These are phyloP conservation scores for Delphinapterus leucas DNA, from an alignment of 2,113 vertebrate species.

Conservation along the genomic window DNA sequence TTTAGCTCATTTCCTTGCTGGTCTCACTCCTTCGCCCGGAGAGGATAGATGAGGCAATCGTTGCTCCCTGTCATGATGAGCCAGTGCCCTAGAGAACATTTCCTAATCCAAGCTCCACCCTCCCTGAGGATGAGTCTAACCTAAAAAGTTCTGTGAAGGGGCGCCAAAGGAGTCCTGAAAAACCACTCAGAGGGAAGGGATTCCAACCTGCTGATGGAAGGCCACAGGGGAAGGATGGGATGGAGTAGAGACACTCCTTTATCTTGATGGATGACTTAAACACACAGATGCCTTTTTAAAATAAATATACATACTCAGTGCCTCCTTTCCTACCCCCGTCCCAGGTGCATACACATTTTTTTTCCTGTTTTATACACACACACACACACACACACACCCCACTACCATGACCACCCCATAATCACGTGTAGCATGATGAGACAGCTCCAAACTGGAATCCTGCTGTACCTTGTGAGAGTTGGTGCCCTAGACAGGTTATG, in stretches of 20 bases:
- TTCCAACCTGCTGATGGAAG: background rate
- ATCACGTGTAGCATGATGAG: background rate
- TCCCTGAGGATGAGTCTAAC: conserved; percentile 43
- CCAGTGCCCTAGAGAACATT: conserved; percentile 57
- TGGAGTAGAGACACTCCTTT: background rate
- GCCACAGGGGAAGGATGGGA: background rate
- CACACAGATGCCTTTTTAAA: background rate
- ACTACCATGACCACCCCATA: background rate
- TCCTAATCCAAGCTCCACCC: conserved; percentile 67
- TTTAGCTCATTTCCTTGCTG: conserved; percentile 65
- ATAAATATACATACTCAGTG: background rate
- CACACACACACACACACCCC: background rate
- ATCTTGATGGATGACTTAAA: background rate
- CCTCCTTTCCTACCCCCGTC: background rate
- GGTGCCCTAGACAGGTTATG: background rate
- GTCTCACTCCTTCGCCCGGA: conserved; percentile 68
- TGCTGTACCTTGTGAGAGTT: background rate
- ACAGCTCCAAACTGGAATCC: background rate
- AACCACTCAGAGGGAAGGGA: background rate
- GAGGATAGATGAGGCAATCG: conserved; percentile 62
- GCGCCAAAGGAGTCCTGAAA: background rate
- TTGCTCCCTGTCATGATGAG: conserved; percentile 71
- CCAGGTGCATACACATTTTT: background rate
- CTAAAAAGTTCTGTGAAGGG: conserved; percentile 22
- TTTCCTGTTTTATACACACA: background rate